A percentile compares a stretch with the other conserved stretches of the same genome.
phyloP scores from a whole-genome alignment of 2,797 vertebrate species.

The Hybognathus amarus region DNA sequence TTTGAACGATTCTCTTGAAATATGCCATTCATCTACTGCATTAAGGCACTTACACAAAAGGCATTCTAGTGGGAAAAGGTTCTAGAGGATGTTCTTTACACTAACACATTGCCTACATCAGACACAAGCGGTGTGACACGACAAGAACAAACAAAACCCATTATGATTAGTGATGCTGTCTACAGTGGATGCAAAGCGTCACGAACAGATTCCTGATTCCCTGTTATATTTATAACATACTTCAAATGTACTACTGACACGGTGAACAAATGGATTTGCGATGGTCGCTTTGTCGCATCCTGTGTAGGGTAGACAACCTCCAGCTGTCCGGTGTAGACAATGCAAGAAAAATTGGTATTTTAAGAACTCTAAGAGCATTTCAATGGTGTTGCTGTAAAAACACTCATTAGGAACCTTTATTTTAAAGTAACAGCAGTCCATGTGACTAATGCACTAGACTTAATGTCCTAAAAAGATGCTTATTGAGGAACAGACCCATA shows the following conservation, averaged over 20 bases:
- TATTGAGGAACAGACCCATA: neutral
- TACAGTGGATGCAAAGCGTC: neutral
- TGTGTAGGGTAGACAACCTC: neutral
- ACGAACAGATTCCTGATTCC: neutral
- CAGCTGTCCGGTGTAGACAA: neutral
- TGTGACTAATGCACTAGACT: neutral
- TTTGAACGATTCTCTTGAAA: too few relatives aligned
- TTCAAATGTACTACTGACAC: neutral
- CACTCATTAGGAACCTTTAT: neutral
- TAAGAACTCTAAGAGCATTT: neutral
- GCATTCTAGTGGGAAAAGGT: neutral
- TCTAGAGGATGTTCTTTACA: neutral
- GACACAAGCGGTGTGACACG: neutral
- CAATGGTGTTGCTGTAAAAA: neutral
- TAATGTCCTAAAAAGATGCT: neutral
- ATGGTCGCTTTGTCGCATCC: neutral
- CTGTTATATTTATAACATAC: neutral
- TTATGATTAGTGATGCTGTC: neutral
- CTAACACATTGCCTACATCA: neutral
- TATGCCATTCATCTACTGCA: too few relatives aligned
- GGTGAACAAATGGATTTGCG: neutral
- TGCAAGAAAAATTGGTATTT: neutral
- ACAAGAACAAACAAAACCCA: neutral
- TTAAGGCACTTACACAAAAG: neutral
- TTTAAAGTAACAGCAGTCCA: neutral